Percentiles rank a stretch among this genome's conserved stretches.
Conservation (phyloP, 2,888 invertebrate species). For the Amitus sp. region DNA sequence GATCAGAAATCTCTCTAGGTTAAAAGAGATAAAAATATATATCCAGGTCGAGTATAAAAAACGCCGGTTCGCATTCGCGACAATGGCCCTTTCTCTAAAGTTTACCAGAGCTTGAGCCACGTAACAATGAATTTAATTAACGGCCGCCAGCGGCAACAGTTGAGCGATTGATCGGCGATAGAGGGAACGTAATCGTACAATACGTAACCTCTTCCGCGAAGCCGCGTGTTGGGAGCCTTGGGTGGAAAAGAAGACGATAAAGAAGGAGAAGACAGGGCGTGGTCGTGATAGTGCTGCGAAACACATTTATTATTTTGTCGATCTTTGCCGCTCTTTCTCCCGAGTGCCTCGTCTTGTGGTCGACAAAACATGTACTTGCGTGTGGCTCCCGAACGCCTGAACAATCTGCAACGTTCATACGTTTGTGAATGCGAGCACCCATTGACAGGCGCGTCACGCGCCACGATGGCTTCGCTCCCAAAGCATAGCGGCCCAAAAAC, state of each 20-base stretch:
- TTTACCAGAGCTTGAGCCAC: too few species aligned
- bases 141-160: background rate
- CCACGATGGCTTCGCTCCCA: conserved; percentile 32
- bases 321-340: too few species aligned
- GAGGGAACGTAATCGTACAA: background rate
- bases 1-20: background rate
- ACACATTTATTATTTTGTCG: conserved; percentile 54
- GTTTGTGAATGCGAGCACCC: conserved; percentile 33
- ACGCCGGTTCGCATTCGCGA: background rate
- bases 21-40: too few species aligned
- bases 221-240: conserved; percentile 6
- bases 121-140: conserved; percentile 6
- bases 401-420: conserved; percentile 18
- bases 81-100: too few species aligned
- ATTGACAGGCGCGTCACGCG: conserved; percentile 52
- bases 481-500: conserved; percentile 41
- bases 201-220: conserved; percentile 1
- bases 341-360: conserved; percentile 44
- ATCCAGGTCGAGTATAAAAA: too few species aligned
- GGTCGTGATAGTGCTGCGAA: conserved; percentile 50
- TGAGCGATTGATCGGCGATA: background rate
- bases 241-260: conserved; percentile 33
- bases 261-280: conserved; percentile 49
- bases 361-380: conserved; percentile 23
- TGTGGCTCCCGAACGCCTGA: conserved; percentile 11